Conservation (phyloP, 2,797 vertebrate genomes). For the Tolypeutes matacus region DNA sequence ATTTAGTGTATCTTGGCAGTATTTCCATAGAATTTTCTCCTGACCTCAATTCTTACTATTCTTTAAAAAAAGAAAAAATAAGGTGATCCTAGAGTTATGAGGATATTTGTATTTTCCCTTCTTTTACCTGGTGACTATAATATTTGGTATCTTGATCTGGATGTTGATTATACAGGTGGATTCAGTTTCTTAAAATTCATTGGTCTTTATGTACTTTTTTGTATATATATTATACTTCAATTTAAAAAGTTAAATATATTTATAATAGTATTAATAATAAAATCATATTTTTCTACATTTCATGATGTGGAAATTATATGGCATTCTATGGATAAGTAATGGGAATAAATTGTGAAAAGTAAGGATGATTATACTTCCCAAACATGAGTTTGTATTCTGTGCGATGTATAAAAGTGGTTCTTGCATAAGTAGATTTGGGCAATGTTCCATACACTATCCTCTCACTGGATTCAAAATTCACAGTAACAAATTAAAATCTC, state of each 20-base stretch:
- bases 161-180: neutral
- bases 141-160: neutral
- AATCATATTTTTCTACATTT: slow-evolving; percentile 10
- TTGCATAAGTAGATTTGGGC: neutral
- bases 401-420: neutral
- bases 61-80: neutral
- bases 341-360: slow-evolving; percentile 44
- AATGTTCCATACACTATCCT: neutral
- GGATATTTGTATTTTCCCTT: neutral
- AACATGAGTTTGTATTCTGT: neutral
- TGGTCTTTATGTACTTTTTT: neutral
- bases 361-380: neutral
- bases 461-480: neutral
- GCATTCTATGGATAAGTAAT: slow-evolving; percentile 11
- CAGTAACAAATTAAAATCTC: neutral
- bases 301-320: neutral
- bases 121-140: neutral
- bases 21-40: neutral
- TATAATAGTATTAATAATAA: neutral
- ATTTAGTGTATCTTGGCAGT: neutral
- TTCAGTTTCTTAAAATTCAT: neutral
- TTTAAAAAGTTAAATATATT: neutral
- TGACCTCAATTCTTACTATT: neutral
- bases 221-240: neutral
- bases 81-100: neutral